A percentile compares a stretch with the other conserved stretches of the same genome.
phyloP scores from a whole-genome alignment of 2,113 vertebrate genomes.

The Nicator chloris region DNA sequence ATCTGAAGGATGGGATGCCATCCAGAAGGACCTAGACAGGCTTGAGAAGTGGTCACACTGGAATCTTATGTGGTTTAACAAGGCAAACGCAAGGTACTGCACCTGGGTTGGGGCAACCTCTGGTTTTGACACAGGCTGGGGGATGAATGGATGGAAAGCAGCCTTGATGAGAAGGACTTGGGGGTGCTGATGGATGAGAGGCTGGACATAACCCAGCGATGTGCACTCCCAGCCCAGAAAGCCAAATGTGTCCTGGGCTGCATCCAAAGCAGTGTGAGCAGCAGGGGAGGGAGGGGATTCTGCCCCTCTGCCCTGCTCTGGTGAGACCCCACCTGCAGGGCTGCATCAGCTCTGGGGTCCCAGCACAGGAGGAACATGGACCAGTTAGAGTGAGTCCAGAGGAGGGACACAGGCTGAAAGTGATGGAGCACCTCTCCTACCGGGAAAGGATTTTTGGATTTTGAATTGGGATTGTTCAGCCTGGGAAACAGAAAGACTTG shows the following conservation, averaged over 20 bases:
- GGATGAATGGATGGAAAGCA: background rate
- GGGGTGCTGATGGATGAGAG: background rate
- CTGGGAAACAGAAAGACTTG: background rate
- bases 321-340: rapidly evolving
- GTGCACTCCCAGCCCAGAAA: background rate
- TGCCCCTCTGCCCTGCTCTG: background rate
- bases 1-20: background rate
- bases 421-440: background rate
- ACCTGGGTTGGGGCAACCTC: background rate
- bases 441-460: background rate
- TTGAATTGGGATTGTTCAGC: background rate
- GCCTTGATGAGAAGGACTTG: background rate
- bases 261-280: rapidly evolving
- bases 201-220: too few relatives aligned
- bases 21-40: background rate
- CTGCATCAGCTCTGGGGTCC: background rate
- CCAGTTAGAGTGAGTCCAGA: background rate
- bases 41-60: background rate
- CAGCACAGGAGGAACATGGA: background rate
- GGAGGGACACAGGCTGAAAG: background rate
- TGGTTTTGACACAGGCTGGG: background rate
- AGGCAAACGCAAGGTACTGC: background rate
- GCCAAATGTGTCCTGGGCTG: rapidly evolving
- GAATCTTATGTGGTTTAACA: background rate
- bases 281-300: background rate